Base-by-base conservation (phyloP, 2,888 invertebrate genomes). In the Scaptomyza parva region DNA sequence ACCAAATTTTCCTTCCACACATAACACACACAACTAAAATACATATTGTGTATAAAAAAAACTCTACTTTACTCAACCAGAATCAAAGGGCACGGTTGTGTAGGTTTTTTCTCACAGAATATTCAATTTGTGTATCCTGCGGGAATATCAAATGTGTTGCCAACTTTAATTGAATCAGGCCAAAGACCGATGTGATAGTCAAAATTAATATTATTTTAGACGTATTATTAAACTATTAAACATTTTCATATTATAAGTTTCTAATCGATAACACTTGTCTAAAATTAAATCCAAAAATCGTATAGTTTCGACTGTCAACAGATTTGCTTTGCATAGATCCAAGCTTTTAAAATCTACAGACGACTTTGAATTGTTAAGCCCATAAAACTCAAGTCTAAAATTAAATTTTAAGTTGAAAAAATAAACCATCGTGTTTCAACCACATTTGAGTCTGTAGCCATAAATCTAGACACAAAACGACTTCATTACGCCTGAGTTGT, bases 401-500 rank as follows among this genome's bases (percentile, higher is more conserved):
- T 48, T 22, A 14, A 24, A 43, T 24, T 28, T 54, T 9, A 3
- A 40, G 26, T 48, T 18, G 12, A 30, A 9, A 17, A 9, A 9
- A n/a, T n/a, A n/a, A n/a, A 3, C 3, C 40, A 37, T 17, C 40
- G 67, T 48, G 58, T 58, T 61, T 55, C 37, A 55, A 45, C 44
- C 60, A 45, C 55, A 47, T 65, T 69, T 51, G 45, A 58, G 55
- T 35, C 61, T 62, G 63, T 52, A 57, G 59, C 44, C 65, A 68
- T 83, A 76, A 76, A 79, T 82, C 61, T 66, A 52, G 52, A 59
- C 64, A 44, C 61, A 50, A 62, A 77, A 77, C 62, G 55, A 45
- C 65, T 80, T 86, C 67, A 80, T 80, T 83, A 79, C 73, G 60
- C 50, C 39, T 28, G 33, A 28, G 30, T 17, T 61, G 55, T 72